These are phyloP conservation scores for Idris sp. DNA, from an alignment of 1,140 invertebrate genomes.

Conservation along the genomic window DNA sequence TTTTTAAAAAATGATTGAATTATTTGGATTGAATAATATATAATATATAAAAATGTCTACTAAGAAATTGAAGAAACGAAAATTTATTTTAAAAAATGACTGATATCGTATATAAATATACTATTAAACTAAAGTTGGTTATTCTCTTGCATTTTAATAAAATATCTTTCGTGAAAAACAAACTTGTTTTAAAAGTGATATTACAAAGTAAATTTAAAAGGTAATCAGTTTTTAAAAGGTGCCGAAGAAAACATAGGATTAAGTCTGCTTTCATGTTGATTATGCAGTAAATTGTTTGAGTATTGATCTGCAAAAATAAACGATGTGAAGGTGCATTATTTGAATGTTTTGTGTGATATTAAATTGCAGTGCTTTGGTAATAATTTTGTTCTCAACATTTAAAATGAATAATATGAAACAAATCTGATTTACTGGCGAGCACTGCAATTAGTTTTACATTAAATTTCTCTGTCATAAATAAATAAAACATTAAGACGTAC, in stretches of 20 bases:
- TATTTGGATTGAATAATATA: too few relatives aligned
- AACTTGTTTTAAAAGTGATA: too few relatives aligned
- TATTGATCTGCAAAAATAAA: conserved; percentile 16
- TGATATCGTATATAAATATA: too few relatives aligned
- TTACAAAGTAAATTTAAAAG: conserved; percentile 2
- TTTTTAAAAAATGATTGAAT: too few relatives aligned
- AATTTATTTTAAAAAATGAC: too few relatives aligned
- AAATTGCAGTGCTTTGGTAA: conserved; percentile 4
- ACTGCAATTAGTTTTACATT: conserved; percentile 2
- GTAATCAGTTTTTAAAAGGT: background rate
- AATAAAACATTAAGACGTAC: conserved; percentile 16
- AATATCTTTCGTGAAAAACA: too few relatives aligned
- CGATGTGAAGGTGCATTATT: conserved; percentile 11
- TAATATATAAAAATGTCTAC: too few relatives aligned
- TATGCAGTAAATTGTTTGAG: conserved; percentile 14
- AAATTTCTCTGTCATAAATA: conserved; percentile 19
- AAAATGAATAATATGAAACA: conserved; percentile 7
- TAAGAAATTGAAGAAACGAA: too few relatives aligned
- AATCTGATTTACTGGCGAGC: background rate
- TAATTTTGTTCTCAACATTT: conserved; percentile 10
- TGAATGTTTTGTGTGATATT: conserved; percentile 14
- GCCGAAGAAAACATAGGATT: conserved; percentile 4
- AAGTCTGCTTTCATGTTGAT: background rate
- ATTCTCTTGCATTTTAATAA: too few relatives aligned
- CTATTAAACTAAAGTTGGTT: too few relatives aligned